Conservation (phyloP, 2,888 invertebrate genomes). For the Aelia acuminata region DNA sequence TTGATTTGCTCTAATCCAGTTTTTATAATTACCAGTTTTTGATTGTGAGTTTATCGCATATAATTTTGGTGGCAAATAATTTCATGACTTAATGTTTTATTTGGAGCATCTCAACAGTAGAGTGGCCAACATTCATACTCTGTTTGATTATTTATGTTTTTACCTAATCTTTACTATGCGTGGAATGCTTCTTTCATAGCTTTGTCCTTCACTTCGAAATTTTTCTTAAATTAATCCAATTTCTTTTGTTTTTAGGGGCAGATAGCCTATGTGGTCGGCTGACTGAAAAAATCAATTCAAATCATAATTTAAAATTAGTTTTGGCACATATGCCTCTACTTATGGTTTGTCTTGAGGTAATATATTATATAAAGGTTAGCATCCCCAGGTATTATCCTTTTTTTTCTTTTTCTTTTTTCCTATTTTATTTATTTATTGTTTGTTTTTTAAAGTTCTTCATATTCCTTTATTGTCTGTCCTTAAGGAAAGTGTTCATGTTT, state of each 20-base stretch:
- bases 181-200: not conserved
- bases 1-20: too few species aligned
- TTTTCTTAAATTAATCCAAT: not conserved
- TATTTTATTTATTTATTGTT: constrained; percentile 7
- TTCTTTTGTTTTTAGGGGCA: constrained; percentile 81
- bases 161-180: not conserved
- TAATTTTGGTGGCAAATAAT: not conserved
- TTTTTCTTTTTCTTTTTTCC: constrained; percentile 41
- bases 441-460: not conserved
- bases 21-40: not conserved
- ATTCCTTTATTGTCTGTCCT: not conserved
- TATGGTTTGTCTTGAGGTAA: constrained; percentile 93
- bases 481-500: not conserved
- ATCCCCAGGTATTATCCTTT: constrained; percentile 51
- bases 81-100: not conserved
- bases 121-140: not conserved
- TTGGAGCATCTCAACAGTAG: not conserved
- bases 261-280: constrained; percentile 94
- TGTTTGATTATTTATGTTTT: not conserved
- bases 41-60: not conserved
- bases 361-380: constrained; percentile 65
- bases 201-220: not conserved
- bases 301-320: constrained; percentile 90
- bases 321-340: constrained; percentile 95
- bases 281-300: constrained; percentile 93